Base-by-base conservation (phyloP, 2,888 invertebrate genomes). In the Tinea semifulvella region DNA sequence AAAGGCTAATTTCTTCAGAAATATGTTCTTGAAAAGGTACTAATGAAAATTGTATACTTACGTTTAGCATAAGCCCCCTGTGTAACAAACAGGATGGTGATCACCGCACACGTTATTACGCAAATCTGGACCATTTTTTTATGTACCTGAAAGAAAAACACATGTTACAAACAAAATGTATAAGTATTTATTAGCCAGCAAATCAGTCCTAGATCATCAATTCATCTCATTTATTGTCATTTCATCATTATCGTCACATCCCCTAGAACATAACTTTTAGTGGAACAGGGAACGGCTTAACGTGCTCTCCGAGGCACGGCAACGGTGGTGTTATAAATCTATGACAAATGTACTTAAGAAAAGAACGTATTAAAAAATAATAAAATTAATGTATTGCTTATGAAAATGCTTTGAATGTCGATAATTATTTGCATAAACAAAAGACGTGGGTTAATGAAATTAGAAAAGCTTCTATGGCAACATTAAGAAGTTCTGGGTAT, bases 21-120 rank as follows among this genome's bases (percentile, higher is more conserved):
- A n/a, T n/a, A n/a, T n/a, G n/a, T n/a, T n/a, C n/a, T n/a, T n/a
- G n/a, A n/a, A n/a, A n/a, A n/a, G n/a, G n/a, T 22, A 22, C 8
- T 22, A 22, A 7, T 7, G 8, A 22, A 22, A 22, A 22, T 22
- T 22, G 8, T 7, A 2, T 27, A 76, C 79, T 76, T 38, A 79
- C 79, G 76, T 63, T 79, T 79, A 1, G 70, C 77, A 51, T 53
- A 63, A 48, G 69, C 72, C 27, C 70, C 76, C 13, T 73, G 71
- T 45, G 75, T 63, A 50, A 71, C 56, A 25, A 71, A 56, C 26
- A 79, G 56, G 11, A 70, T 55, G 13, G 65, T 66, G 44, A 69
- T 50, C 49, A 75, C 55, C 39, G 63, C 60, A 17, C 74, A 49
- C 7, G 65, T 60, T 49, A 71, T 47, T 44, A 61, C 59, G 47